Base-by-base conservation (phyloP, 2,113 vertebrate species). In the Serilophus lunatus region DNA sequence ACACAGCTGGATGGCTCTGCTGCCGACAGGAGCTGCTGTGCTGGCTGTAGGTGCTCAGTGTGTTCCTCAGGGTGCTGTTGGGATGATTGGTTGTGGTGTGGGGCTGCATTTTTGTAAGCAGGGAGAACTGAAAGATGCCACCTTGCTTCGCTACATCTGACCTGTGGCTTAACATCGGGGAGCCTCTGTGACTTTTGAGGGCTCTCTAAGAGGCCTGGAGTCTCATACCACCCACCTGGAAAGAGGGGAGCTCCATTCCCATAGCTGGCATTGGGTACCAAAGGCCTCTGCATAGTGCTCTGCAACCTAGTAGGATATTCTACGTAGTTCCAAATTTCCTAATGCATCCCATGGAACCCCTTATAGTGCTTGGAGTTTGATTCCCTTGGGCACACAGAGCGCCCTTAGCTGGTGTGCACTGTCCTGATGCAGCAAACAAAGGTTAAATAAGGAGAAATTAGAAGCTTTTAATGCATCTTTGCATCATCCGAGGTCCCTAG, bases 1-100 rank as follows among this genome's bases (percentile, higher is more conserved):
- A 1, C 0, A 0, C 54, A 26, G 65, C 50, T 0, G 22, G 42
- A 10, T 18, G 51, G 72, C 47, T 19, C 33, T 3, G 5, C 1
- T 4, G 44, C 56, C 1, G 3, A 12, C 26, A 17, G 66, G 16
- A 47, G 82, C 56, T 75, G 83, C 80, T 0, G 0, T 14, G 79
- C 80, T 42, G 80, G 20, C 47, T 54, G 33, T 1, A 6, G 49
- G 44, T 4, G 0, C 72, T 65, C 40, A 0, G 53, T 2, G 1
- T 0, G 18, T 33, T n/a, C 63, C 64, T 56, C 3, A 2, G 24
- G 65, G 70, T 64, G 23, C 59, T 70, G 22, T n/a, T 26, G 10
- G 53, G 40, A 2, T 2, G 4, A 36, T 24, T 45, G 81, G 54
- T 64, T 28, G 19, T 6, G 82, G 18, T 19, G 18, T 31, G 63